Evolutionary conservation across 2,113 vertebrate genomes (phyloP).

Genomic region (Pedionomus torquatus): DNA sequence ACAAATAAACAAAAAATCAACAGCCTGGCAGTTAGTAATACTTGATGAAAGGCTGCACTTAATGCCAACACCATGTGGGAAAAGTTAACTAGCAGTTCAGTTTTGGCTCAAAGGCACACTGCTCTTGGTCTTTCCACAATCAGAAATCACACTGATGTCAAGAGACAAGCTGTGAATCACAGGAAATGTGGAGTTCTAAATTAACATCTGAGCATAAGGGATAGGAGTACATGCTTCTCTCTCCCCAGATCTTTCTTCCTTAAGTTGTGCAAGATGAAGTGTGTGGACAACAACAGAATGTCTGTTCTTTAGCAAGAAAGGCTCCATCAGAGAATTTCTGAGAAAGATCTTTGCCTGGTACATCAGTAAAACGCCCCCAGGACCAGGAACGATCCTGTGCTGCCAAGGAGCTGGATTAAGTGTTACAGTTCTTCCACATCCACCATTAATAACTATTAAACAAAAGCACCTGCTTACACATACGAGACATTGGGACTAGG

Average conservation of each 20-base stretch:
- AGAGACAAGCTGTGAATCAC: constrained; percentile 39
- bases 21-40: neutral
- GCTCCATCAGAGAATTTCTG: neutral
- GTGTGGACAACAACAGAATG: neutral
- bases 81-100: neutral
- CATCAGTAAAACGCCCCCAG: neutral
- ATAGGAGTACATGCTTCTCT: neutral
- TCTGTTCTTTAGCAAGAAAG: neutral
- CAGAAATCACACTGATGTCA: neutral
- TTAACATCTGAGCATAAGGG: constrained; percentile 3
- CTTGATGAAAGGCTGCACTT: neutral
- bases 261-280: neutral
- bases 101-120: neutral
- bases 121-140: neutral
- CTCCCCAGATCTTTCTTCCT: neutral
- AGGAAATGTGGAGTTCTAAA: constrained; percentile 31
- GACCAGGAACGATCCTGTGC: neutral
- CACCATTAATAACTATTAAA: neutral
- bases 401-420: neutral
- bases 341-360: neutral
- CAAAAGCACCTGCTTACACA: rapidly evolving
- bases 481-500: rapidly evolving
- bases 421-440: neutral
- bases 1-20: neutral
- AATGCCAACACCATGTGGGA: neutral